A percentile compares a stretch with the other conserved stretches of the same genome.
These are phyloP conservation scores for Podocnemis expansa DNA, from an alignment of 2,113 vertebrate genomes.

Conservation along the genomic window DNA sequence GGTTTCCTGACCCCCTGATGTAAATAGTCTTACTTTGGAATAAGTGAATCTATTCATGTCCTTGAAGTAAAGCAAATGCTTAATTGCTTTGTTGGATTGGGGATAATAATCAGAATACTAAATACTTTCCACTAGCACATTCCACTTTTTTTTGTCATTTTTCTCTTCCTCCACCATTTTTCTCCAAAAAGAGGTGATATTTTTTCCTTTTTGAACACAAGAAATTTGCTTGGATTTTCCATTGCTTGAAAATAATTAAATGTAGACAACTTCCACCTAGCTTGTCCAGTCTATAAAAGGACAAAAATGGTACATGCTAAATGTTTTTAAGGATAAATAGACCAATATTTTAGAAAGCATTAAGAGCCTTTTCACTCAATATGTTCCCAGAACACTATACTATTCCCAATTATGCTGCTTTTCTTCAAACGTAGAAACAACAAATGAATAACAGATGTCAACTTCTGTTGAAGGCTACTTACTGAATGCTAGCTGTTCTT, in stretches of 20 bases:
- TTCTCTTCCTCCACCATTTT: neutral
- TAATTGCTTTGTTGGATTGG: neutral
- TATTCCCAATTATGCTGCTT: slow-evolving; percentile 79
- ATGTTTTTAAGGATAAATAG: slow-evolving; percentile 69
- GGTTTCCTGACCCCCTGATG: too few species aligned
- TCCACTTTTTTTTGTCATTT: neutral
- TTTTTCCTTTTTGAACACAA: slow-evolving; percentile 19
- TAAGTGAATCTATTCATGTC: neutral
- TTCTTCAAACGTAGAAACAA: slow-evolving; percentile 77
- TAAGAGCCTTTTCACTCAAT: slow-evolving; percentile 72
- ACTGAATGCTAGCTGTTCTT: slow-evolving; percentile 71
- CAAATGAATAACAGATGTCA: slow-evolving; percentile 83
- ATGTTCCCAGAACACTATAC: slow-evolving; percentile 75
- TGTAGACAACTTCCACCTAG: slow-evolving; percentile 57
- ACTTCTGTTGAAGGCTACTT: slow-evolving; percentile 73
- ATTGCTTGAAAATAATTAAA: slow-evolving; percentile 55
- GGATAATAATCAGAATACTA: neutral
- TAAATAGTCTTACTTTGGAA: neutral
- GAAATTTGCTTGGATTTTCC: slow-evolving; percentile 68
- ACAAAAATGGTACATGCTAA: slow-evolving; percentile 66
- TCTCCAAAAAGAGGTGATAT: neutral
- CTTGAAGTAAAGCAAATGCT: neutral
- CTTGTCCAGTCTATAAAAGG: slow-evolving; percentile 64
- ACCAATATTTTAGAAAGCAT: slow-evolving; percentile 64
- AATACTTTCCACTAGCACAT: neutral